Evolutionary conservation across 2,797 vertebrate genomes (phyloP).

Genomic region (Halcyon chelicuti): DNA sequence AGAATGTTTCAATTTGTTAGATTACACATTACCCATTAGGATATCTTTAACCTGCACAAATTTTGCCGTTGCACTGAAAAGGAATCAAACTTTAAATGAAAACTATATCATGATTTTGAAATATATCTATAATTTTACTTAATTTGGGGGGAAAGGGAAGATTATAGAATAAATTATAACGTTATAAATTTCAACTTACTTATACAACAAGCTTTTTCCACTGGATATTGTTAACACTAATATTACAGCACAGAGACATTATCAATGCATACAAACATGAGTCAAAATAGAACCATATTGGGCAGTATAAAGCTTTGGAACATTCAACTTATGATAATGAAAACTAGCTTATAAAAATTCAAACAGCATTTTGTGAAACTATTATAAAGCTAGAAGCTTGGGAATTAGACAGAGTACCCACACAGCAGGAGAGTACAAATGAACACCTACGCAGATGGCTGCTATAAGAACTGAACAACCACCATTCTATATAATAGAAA

Average conservation of each 20-base stretch:
- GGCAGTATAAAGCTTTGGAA: constrained; percentile 70
- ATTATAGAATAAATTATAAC: constrained; percentile 52
- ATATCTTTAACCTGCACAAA: constrained; percentile 33
- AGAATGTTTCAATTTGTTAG: constrained; percentile 49
- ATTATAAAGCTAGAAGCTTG: constrained; percentile 70
- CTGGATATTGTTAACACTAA: constrained; percentile 64
- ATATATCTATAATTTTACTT: constrained; percentile 49
- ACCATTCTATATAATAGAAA: constrained; percentile 65
- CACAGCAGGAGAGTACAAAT: constrained; percentile 72
- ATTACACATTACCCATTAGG: constrained; percentile 1
- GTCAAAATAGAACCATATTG: constrained; percentile 73
- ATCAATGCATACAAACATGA: constrained; percentile 65
- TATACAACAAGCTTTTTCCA: constrained; percentile 38
- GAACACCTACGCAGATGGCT: constrained; percentile 72
- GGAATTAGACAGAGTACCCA: constrained; percentile 73
- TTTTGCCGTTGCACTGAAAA: neutral
- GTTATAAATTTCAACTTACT: constrained; percentile 63
- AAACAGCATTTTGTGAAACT: constrained; percentile 70
- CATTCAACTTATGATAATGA: constrained; percentile 72
- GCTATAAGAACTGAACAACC: constrained; percentile 73
- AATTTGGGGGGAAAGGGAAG: constrained; percentile 29
- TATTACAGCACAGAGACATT: constrained; percentile 59
- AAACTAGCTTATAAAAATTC: constrained; percentile 74
- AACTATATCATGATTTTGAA: constrained; percentile 51
- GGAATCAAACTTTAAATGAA: constrained; percentile 35